These are phyloP conservation scores for Papilio machaon DNA, from an alignment of 1,140 invertebrate species.

Conservation along the genomic window DNA sequence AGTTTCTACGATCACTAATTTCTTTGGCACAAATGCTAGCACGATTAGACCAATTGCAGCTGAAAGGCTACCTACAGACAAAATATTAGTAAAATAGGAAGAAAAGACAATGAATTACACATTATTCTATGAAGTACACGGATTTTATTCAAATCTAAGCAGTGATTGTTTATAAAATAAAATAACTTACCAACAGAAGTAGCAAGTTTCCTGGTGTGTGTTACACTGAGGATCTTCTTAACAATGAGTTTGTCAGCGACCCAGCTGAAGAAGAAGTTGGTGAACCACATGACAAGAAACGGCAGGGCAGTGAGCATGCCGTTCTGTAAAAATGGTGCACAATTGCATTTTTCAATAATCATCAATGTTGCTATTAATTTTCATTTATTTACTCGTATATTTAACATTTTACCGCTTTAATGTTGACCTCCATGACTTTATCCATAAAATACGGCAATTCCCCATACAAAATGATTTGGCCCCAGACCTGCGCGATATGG, in stretches of 20 bases:
- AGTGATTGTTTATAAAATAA: too few species aligned
- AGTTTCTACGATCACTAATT: conserved; percentile 83
- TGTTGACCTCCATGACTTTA: conserved; percentile 89
- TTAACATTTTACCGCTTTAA: conserved; percentile 83
- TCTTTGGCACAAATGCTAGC: conserved; percentile 83
- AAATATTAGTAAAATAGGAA: background rate
- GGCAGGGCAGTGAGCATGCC: conserved; percentile 86
- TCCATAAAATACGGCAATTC: conserved; percentile 94
- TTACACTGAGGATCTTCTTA: conserved; percentile 70
- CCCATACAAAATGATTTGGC: conserved; percentile 93
- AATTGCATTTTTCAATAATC: background rate
- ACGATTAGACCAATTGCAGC: conserved; percentile 84
- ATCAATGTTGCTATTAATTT: too few species aligned
- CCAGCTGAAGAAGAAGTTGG: conserved; percentile 79
- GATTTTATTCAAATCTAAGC: background rate
- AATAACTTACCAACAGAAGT: conserved; percentile 77
- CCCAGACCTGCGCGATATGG: conserved; percentile 93
- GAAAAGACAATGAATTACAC: background rate
- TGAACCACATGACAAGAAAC: conserved; percentile 82
- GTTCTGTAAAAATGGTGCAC: conserved; percentile 76
- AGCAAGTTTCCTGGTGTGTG: conserved; percentile 78
- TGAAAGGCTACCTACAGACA: conserved; percentile 78
- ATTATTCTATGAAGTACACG: background rate
- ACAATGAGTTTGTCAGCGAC: conserved; percentile 75
- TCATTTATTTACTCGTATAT: too few species aligned